phyloP scores from a whole-genome alignment of 1,140 invertebrate species.

The Microplitis mediator region DNA sequence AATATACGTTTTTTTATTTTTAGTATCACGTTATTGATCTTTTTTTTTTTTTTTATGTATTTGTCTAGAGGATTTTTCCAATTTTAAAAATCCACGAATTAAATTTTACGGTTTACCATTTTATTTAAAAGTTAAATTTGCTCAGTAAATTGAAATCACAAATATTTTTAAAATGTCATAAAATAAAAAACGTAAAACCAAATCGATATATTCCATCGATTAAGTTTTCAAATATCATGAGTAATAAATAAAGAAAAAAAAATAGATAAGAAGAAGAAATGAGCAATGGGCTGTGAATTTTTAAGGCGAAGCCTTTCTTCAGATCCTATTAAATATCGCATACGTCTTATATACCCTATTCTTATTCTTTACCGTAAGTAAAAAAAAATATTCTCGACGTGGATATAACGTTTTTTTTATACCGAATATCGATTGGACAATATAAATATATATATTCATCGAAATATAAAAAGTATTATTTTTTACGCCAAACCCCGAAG shows the following conservation, averaged over 20 bases:
- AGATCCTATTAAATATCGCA: constrained; percentile 49
- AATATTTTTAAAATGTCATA: too few relatives aligned
- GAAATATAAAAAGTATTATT: constrained; percentile 1
- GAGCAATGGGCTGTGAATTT: constrained; percentile 33
- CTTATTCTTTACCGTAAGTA: neutral
- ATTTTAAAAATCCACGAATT: too few relatives aligned
- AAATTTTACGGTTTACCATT: too few relatives aligned
- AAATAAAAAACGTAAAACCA: too few relatives aligned
- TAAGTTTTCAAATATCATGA: neutral
- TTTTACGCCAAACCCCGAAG: neutral
- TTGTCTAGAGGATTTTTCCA: too few relatives aligned
- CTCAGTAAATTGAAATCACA: too few relatives aligned
- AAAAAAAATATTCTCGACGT: neutral
- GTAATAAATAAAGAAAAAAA: neutral
- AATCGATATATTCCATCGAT: too few relatives aligned
- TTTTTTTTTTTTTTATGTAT: too few relatives aligned
- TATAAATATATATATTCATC: neutral
- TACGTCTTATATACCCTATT: neutral
- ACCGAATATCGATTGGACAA: neutral
- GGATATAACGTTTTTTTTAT: neutral
- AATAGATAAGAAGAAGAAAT: constrained; percentile 5
- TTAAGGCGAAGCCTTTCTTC: constrained; percentile 49
- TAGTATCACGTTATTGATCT: too few relatives aligned
- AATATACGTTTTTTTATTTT: too few relatives aligned
- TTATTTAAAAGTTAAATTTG: too few relatives aligned